Evolutionary conservation across 2,888 invertebrate species (phyloP), one percentile per base, ranked within the genome.

Genomic region (Holacanthella duospinosa): DNA sequence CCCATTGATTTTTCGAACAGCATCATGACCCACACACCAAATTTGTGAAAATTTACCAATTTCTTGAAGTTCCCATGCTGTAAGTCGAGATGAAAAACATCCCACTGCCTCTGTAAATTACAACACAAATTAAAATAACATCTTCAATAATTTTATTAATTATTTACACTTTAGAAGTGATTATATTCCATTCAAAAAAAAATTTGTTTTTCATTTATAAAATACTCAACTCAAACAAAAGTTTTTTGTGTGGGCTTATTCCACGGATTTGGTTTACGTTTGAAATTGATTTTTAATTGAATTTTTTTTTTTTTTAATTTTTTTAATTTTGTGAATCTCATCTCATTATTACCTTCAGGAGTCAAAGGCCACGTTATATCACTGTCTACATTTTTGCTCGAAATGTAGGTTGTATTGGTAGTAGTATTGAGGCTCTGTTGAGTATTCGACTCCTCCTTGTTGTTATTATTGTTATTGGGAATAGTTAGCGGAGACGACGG

Each of bases 31-130:
- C 71, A 94, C 83, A 80, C 92, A 95, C 92, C 93, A 96, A 70
- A 95, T 86, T 78, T 95, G 93, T 9, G 91, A 88, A 78, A 91
- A 95, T 74, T 91, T 87, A 74, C 89, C 85, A 68, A 95, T 86
- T 80, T 96, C 95, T 72, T 85, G 86, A 75, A 88, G 84, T 80
- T 96, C 95, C 82, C 88, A 92, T 74, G 90, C 89, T 59, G 93
- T 88, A 74, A 95, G 82, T 74, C 88, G 84, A 70, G 86, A 86
- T 66, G 89, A 86, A 78, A 89, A 93, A 74, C 88, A 82, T 77
- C 88, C 88, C 60, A 92, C 80, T 66, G 90, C 86, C 79, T 92
- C 92, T 89, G 84, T 9, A 79, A n/a, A 58, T 36, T 16, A 36
- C 36, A 25, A 9, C 58, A 59, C 21, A 54, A 16, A 16, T 36